phyloP scores from a whole-genome alignment of 2,113 vertebrate species.

The Acanthisitta chloris region DNA sequence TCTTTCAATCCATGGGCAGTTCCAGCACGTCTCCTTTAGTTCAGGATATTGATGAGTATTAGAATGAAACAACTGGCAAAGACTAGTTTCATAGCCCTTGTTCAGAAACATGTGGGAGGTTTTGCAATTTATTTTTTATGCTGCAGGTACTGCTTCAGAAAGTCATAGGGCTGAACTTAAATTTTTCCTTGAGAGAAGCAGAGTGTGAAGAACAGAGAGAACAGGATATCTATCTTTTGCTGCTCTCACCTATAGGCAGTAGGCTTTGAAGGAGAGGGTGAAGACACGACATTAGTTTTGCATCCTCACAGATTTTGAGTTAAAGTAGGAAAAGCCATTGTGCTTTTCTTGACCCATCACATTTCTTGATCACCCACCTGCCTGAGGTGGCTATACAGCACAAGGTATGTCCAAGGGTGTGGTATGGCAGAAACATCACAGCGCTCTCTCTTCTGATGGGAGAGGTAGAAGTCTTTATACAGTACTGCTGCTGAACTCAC shows the following conservation, averaged over 20 bases:
- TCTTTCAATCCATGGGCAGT: neutral
- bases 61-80: neutral
- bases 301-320: neutral
- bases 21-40: neutral
- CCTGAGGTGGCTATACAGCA: neutral
- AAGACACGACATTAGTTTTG: neutral
- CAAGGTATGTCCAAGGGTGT: neutral
- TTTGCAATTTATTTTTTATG: neutral
- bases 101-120: neutral
- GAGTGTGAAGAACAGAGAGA: neutral
- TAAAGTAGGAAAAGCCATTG: neutral
- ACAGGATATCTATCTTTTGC: neutral
- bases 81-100: neutral
- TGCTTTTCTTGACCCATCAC: neutral
- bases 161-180: neutral
- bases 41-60: neutral
- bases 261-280: conserved; percentile 19
- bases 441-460: neutral
- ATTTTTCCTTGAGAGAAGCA: neutral
- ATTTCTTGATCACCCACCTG: neutral
- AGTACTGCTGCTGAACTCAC: neutral
- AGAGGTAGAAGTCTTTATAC: neutral
- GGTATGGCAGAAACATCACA: neutral
- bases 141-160: neutral
- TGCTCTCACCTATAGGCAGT: neutral